Conservation (phyloP, 1,140 invertebrate species). For the roundworm (Caenorhabditis elegans) region WBcel235 BX284604.4:5019001-5019500, state of each 20-base stretch:
- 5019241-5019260: constrained; percentile 35
- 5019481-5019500: too few relatives aligned
- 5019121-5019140: background rate
- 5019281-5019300: constrained; percentile 22
- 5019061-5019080: too few relatives aligned
- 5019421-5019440: too few relatives aligned
- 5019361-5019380: background rate
- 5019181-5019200: constrained; percentile 41
- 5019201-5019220: constrained; percentile 40
- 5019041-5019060: too few relatives aligned
- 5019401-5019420: constrained; percentile 20
- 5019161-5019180: constrained; percentile 33
- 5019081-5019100: too few relatives aligned
- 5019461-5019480: too few relatives aligned
- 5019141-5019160: constrained; percentile 34
- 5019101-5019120: background rate
- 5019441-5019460: too few relatives aligned
- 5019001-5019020: too few relatives aligned
- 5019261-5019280: constrained; percentile 35
- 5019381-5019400: constrained; percentile 24
- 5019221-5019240: constrained; percentile 43
- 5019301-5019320: background rate
- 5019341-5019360: constrained; percentile 17
- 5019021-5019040: too few relatives aligned
- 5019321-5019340: constrained; percentile 4